phyloP scores from a whole-genome alignment of 2,113 vertebrate genomes.

The Callionymus lyra region DNA sequence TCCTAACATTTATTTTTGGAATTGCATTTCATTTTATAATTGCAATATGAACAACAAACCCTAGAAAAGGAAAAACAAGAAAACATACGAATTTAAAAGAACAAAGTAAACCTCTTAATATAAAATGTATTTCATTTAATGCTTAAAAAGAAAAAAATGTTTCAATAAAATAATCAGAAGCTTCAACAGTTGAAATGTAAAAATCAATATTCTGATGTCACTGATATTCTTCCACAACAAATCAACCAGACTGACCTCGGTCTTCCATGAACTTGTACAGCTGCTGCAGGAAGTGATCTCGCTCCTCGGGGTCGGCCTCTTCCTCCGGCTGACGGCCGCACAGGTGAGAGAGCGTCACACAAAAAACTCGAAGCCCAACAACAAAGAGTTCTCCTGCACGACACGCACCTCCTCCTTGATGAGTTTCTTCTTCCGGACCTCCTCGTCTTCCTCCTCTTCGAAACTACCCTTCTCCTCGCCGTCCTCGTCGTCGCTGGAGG shows the following conservation, averaged over 20 bases:
- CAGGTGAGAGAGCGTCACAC: neutral
- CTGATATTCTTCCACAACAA: no score
- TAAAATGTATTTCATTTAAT: no score
- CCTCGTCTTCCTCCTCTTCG: conserved; percentile 72
- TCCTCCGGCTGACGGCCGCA: conserved; percentile 78
- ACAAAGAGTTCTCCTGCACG: neutral
- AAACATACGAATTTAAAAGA: neutral
- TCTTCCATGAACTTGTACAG: conserved; percentile 99
- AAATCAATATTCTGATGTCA: no score
- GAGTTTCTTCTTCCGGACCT: conserved; percentile 54
- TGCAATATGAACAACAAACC: no score
- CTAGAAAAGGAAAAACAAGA: neutral
- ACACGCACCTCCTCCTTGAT: conserved; percentile 51
- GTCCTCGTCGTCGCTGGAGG: conserved; percentile 78
- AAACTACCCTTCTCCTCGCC: conserved; percentile 78
- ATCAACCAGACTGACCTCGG: conserved; percentile 80
- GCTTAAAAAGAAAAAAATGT: no score
- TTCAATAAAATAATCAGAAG: no score
- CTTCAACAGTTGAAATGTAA: no score
- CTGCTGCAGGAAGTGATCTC: conserved; percentile 96
- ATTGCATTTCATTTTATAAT: no score
- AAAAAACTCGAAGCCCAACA: neutral
- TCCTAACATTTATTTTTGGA: no score
- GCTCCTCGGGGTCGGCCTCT: conserved; percentile 92
- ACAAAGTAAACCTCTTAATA: no score